Conservation (phyloP, 2,113 vertebrate species). For the Eptesicus fuscus region DNA sequence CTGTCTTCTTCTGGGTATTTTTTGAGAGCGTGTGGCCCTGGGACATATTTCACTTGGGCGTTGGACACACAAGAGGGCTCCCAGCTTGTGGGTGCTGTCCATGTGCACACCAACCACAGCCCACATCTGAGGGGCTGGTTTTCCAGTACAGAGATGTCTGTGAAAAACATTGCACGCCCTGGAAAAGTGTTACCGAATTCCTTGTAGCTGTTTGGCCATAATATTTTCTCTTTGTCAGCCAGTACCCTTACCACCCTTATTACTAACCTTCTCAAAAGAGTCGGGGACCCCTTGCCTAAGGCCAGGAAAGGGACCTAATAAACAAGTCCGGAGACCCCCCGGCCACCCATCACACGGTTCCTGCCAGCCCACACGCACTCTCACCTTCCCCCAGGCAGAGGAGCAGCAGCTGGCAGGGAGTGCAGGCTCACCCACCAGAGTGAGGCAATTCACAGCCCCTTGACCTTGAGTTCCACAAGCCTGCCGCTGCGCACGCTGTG, state of each 20-base stretch:
- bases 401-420: background rate
- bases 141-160: background rate
- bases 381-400: slow-evolving; percentile 34
- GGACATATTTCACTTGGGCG: background rate
- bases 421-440: background rate
- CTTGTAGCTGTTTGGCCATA: background rate
- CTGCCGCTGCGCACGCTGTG: background rate
- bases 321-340: background rate
- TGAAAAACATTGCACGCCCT: background rate
- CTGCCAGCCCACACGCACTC: background rate
- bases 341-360: background rate
- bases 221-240: background rate
- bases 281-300: background rate
- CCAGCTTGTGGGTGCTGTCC: background rate
- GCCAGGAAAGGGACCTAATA: background rate
- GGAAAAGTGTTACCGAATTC: background rate
- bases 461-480: slow-evolving; percentile 61
- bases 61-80: background rate
- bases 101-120: background rate
- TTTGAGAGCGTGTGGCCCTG: background rate
- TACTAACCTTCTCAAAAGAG: background rate
- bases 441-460: background rate
- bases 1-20: background rate
- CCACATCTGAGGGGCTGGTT: background rate
- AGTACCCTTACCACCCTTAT: background rate